These are phyloP conservation scores for Cynopterus sphinx DNA, from an alignment of 2,797 vertebrate species.

Conservation along the genomic window DNA sequence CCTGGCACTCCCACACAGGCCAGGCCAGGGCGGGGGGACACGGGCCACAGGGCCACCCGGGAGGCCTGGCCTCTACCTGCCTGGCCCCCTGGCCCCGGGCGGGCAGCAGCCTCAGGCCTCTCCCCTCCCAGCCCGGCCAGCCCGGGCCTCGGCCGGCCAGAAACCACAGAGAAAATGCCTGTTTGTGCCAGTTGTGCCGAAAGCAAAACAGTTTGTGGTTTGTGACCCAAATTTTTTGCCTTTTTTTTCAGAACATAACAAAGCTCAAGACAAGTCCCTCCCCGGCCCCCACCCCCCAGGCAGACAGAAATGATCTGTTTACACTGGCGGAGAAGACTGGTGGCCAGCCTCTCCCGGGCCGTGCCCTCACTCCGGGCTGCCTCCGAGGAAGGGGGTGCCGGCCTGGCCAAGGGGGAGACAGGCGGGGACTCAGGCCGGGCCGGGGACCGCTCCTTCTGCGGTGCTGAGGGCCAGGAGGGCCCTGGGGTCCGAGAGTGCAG, in stretches of 20 bases:
- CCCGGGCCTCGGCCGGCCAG: constrained; percentile 63
- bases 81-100: neutral
- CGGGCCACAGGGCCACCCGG: neutral
- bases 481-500: neutral
- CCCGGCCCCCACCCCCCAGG: constrained; percentile 44
- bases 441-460: too few relatives aligned
- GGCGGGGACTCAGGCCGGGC: neutral
- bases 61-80: neutral
- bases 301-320: constrained; percentile 73
- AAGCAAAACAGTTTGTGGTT: constrained; percentile 79
- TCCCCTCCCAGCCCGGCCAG: constrained; percentile 22
- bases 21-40: neutral
- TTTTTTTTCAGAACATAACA: constrained; percentile 80
- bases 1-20: neutral
- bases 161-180: constrained; percentile 75
- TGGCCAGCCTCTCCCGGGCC: neutral
- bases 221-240: constrained; percentile 80
- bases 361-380: neutral
- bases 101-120: neutral
- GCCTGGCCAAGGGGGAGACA: neutral
- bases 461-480: fast-evolving
- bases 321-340: constrained; percentile 38
- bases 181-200: constrained; percentile 74
- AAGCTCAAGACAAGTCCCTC: constrained; percentile 73
- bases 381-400: neutral